Conservation (phyloP, 2,888 invertebrate genomes). For the Sepiola atlantica region DNA sequence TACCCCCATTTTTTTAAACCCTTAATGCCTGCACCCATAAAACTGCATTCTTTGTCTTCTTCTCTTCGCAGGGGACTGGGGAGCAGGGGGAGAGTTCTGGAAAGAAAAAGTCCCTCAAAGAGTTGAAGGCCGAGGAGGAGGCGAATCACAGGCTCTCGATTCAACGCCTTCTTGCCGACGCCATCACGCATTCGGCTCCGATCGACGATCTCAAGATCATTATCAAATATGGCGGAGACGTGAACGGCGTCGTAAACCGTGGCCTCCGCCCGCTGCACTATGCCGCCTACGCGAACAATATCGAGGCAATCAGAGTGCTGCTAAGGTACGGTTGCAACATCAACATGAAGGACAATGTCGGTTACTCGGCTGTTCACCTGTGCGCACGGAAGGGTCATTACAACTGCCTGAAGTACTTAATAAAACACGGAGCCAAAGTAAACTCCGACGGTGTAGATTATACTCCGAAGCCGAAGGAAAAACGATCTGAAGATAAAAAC, state of each 20-base stretch:
- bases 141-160: conserved; percentile 68
- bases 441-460: conserved; percentile 78
- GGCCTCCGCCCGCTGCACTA: conserved; percentile 92
- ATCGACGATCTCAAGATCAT: conserved; percentile 90
- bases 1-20: too few species aligned
- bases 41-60: conserved; percentile 40
- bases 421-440: conserved; percentile 86
- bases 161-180: conserved; percentile 90
- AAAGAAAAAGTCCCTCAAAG: background rate
- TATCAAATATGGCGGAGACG: conserved; percentile 84
- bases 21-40: background rate
- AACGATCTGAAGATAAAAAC: conserved; percentile 76
- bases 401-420: conserved; percentile 78
- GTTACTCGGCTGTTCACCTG: conserved; percentile 91
- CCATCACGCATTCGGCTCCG: conserved; percentile 90
- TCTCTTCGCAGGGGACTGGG: background rate
- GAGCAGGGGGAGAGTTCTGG: background rate
- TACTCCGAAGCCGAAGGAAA: background rate
- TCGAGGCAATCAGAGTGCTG: conserved; percentile 85
- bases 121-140: conserved; percentile 21
- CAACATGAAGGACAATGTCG: conserved; percentile 85
- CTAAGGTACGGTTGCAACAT: conserved; percentile 81
- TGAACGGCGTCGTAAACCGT: conserved; percentile 87
- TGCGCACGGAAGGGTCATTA: conserved; percentile 89
- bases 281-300: conserved; percentile 88